A percentile compares a stretch with the other conserved stretches of the same genome.
Evolutionary conservation across 2,888 invertebrate species (phyloP).

Genomic region (Hirudinaria manillensis): DNA sequence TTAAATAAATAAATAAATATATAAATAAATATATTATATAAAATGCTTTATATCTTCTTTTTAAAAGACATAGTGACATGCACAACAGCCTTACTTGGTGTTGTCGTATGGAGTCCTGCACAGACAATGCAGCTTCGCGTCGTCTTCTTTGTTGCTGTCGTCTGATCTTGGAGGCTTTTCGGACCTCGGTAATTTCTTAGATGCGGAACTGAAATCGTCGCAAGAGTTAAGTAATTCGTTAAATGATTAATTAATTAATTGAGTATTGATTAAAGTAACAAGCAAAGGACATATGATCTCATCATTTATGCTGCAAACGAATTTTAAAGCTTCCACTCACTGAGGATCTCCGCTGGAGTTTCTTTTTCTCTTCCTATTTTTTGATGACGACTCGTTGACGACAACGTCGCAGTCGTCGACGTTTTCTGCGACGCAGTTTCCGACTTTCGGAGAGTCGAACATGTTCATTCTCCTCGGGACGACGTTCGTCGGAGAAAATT

Average conservation of each 20-base stretch:
- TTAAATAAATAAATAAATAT: too few species aligned
- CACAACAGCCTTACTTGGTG: constrained; percentile 11
- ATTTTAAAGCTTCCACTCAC: background rate
- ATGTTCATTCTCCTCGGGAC: background rate
- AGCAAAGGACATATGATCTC: too few species aligned
- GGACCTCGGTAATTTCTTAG: too few species aligned
- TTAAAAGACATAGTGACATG: too few species aligned
- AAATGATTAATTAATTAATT: too few species aligned
- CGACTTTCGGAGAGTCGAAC: background rate
- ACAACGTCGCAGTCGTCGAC: background rate
- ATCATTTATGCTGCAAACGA: background rate
- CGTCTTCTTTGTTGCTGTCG: background rate
- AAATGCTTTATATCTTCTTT: too few species aligned
- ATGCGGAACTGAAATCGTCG: too few species aligned
- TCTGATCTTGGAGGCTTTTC: background rate
- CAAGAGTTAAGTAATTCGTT: too few species aligned
- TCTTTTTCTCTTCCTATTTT: constrained; percentile 5
- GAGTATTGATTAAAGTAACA: too few species aligned
- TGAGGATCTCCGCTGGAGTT: background rate
- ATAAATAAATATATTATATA: too few species aligned
- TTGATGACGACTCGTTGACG: background rate
- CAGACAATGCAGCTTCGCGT: constrained; percentile 23
- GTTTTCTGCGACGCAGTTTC: background rate
- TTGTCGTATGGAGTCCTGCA: constrained; percentile 30
- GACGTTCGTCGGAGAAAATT: background rate